Evolutionary conservation across 2,797 vertebrate genomes (phyloP).

Genomic region (Channa striata): DNA sequence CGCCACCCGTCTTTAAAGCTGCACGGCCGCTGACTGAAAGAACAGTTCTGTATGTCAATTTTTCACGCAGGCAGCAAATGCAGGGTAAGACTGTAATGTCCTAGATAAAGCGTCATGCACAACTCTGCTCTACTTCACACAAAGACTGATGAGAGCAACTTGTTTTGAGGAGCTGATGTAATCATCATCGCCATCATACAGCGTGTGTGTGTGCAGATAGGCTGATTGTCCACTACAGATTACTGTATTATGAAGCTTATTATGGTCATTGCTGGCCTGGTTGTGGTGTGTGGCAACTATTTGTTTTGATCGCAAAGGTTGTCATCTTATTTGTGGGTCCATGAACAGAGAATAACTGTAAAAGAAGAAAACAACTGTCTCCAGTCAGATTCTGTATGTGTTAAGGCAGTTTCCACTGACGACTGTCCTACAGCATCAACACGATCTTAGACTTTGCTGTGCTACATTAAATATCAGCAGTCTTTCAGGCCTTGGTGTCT

Average conservation of each 20-base stretch:
- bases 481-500: conserved; percentile 57
- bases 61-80: not conserved
- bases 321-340: conserved; percentile 32
- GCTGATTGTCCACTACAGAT: conserved; percentile 4
- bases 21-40: not conserved
- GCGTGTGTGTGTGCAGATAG: not conserved
- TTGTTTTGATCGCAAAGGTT: conserved; percentile 12
- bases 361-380: not conserved
- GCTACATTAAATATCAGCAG: conserved; percentile 72
- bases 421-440: conserved; percentile 65
- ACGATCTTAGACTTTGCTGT: conserved; percentile 62
- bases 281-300: conserved; percentile 16
- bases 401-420: conserved; percentile 36
- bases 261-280: not conserved
- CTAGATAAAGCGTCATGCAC: not conserved
- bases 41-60: not conserved
- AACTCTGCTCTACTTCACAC: not conserved
- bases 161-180: not conserved
- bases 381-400: conserved; percentile 36
- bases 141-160: not conserved
- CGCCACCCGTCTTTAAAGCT: no score
- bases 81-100: not conserved
- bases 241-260: conserved; percentile 4
- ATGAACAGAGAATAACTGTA: conserved; percentile 24
- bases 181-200: not conserved